Percentiles rank a stretch among this genome's conserved stretches.
Conservation (phyloP, 2,888 invertebrate genomes). For the Alitta virens region DNA sequence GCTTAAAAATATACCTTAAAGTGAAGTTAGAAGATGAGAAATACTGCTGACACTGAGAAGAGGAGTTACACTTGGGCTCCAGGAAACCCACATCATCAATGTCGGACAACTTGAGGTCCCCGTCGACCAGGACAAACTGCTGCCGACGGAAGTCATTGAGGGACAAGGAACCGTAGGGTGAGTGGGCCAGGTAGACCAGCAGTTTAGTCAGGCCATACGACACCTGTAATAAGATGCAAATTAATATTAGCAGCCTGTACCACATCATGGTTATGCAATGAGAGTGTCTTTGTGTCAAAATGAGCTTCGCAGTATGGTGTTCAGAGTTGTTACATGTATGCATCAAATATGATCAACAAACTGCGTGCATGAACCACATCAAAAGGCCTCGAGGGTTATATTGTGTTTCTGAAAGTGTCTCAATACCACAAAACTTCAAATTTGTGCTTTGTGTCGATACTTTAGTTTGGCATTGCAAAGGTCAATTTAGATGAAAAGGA, state of each 20-base stretch:
- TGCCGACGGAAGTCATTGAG: slow-evolving; percentile 60
- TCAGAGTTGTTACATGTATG: no score
- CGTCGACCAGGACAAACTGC: slow-evolving; percentile 59
- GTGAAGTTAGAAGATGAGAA: slow-evolving; percentile 33
- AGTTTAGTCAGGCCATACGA: slow-evolving; percentile 49
- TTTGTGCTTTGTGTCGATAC: no score
- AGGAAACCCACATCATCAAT: slow-evolving; percentile 58
- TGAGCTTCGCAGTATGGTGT: neutral
- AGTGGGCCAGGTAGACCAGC: slow-evolving; percentile 53
- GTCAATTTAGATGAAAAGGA: no score
- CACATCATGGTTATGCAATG: neutral
- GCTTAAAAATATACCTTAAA: slow-evolving; percentile 19
- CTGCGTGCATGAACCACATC: no score
- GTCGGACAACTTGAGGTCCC: slow-evolving; percentile 58
- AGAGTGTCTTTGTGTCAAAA: neutral
- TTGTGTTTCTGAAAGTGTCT: no score
- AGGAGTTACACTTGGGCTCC: slow-evolving; percentile 38
- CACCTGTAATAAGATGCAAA: slow-evolving; percentile 33
- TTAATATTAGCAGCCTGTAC: neutral
- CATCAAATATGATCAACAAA: no score
- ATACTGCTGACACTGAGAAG: slow-evolving; percentile 35
- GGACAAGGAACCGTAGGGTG: slow-evolving; percentile 57
- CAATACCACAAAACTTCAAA: no score
- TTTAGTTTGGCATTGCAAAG: no score
- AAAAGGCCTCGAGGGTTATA: no score